Conservation (phyloP, 2,113 vertebrate species). For the Phyllostomus hastatus region DNA sequence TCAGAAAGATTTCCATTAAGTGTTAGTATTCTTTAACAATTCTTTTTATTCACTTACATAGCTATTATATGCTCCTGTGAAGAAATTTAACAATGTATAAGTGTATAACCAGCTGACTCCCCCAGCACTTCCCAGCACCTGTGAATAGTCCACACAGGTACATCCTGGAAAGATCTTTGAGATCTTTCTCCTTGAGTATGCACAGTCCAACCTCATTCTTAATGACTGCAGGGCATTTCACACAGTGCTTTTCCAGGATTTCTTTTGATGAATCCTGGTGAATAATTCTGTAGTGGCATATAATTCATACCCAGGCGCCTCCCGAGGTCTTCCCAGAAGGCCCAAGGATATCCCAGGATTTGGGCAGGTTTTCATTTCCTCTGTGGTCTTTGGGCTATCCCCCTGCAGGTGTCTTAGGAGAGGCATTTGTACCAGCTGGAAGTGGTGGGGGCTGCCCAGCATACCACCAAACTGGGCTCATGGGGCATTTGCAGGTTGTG, state of each 20-base stretch:
- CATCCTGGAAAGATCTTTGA: neutral
- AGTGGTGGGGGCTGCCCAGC: neutral
- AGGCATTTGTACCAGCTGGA: neutral
- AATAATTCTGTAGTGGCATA: neutral
- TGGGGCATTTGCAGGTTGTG: neutral
- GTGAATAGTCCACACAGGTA: neutral
- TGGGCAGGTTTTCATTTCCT: neutral
- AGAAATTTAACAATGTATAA: neutral
- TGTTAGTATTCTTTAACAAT: neutral
- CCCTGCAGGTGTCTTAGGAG: neutral
- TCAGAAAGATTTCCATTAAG: neutral
- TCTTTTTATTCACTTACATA: neutral
- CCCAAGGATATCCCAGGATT: neutral
- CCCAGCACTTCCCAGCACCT: neutral
- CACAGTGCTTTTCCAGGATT: neutral
- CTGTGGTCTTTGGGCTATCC: neutral
- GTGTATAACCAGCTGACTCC: neutral
- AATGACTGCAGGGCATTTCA: neutral
- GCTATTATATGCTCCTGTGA: neutral
- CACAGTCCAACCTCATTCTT: neutral
- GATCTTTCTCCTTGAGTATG: neutral
- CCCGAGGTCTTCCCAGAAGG: neutral
- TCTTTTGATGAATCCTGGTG: neutral
- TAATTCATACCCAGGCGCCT: neutral
- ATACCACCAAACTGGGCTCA: neutral